Conservation (phyloP, 1,140 invertebrate genomes). For the Bombus pyrosoma region DNA sequence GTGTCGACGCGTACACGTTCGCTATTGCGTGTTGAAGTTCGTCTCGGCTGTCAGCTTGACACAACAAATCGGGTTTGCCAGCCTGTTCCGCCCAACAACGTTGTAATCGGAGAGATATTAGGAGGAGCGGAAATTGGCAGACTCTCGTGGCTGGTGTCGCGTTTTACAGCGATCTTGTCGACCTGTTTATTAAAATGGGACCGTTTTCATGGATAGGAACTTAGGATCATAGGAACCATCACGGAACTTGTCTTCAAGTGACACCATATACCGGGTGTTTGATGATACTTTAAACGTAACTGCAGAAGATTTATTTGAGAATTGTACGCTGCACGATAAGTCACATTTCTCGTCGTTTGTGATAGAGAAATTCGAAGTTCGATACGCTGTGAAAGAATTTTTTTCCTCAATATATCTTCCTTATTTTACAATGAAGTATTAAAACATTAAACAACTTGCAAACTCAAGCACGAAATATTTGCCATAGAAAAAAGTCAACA, state of each 20-base stretch:
- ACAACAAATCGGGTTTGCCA: slow-evolving; percentile 58
- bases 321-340: no score
- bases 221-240: not conserved
- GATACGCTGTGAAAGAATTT: no score
- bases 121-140: slow-evolving; percentile 9
- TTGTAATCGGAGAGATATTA: slow-evolving; percentile 39
- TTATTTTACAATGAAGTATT: no score
- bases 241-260: not conserved
- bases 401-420: no score
- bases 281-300: not conserved
- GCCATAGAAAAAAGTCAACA: no score
- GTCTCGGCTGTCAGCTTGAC: slow-evolving; percentile 58
- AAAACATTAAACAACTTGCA: no score
- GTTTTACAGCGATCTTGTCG: not conserved
- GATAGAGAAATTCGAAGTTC: no score
- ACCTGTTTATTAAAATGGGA: slow-evolving; percentile 7
- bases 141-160: not conserved
- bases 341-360: no score
- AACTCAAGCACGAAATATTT: no score
- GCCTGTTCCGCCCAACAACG: slow-evolving; percentile 15
- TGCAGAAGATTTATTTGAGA: no score
- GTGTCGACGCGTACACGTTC: slow-evolving; percentile 58
- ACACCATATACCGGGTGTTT: not conserved
- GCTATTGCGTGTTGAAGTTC: slow-evolving; percentile 67
- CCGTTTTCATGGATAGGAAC: not conserved